Conservation (phyloP, 2,888 invertebrate genomes). For the Machimus rusticus region DNA sequence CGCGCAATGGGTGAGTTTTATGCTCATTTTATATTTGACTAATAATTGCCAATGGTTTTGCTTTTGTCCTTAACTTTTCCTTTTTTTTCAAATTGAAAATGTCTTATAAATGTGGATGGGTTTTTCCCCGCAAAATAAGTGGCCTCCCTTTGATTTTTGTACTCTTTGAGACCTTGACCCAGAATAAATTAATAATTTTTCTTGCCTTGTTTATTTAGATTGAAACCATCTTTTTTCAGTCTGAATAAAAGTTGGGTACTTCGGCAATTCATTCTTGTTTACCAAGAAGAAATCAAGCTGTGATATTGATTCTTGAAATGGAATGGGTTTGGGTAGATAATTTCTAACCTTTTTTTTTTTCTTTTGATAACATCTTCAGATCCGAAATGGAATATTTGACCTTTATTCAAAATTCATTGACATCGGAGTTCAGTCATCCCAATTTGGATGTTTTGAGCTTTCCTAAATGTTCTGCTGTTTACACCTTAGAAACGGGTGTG, state of each 20-base stretch:
- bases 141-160: not conserved
- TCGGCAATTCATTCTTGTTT: not conserved
- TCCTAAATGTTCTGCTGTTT: not conserved
- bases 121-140: not conserved
- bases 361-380: not conserved
- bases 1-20: not conserved
- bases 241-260: not conserved
- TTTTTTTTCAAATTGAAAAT: not conserved
- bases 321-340: not conserved
- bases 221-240: not conserved
- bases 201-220: not conserved
- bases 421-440: not conserved
- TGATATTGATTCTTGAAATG: not conserved
- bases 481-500: not conserved
- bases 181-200: not conserved
- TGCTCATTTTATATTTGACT: not conserved
- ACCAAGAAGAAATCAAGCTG: not conserved
- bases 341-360: not conserved
- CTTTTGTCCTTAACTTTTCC: not conserved
- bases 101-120: not conserved
- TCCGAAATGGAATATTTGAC: not conserved
- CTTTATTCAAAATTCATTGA: not conserved
- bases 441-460: not conserved
- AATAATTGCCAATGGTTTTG: not conserved
- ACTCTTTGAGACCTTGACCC: not conserved